phyloP scores from a whole-genome alignment of 2,888 invertebrate genomes.

The Tribolium freemani region DNA sequence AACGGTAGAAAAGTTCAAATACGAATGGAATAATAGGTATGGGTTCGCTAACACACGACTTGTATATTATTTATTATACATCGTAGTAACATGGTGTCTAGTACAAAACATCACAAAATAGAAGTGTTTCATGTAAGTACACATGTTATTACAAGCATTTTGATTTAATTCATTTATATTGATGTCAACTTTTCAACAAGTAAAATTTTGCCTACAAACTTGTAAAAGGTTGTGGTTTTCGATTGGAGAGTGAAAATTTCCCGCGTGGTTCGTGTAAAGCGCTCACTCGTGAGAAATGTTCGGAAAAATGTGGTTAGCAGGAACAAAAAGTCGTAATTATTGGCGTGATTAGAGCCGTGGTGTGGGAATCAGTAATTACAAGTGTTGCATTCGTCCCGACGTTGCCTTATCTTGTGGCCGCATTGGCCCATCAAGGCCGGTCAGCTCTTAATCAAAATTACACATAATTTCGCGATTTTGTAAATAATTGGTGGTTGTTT shows the following conservation, averaged over 20 bases:
- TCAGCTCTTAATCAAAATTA: constrained; percentile 67
- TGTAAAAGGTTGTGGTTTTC: neutral
- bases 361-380: constrained; percentile 68
- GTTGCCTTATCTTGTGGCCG: constrained; percentile 51
- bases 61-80: neutral
- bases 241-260: constrained; percentile 7
- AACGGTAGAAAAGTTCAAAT: neutral
- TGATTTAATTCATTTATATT: constrained; percentile 27
- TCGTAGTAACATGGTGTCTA: neutral
- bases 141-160: constrained; percentile 41
- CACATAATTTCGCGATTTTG: constrained; percentile 66
- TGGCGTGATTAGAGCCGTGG: constrained; percentile 66
- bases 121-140: neutral
- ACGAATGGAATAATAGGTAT: no score
- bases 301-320: constrained; percentile 64
- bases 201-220: no score
- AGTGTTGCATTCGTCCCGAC: constrained; percentile 62
- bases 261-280: constrained; percentile 48
- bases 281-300: constrained; percentile 64
- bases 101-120: neutral
- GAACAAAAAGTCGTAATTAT: constrained; percentile 67
- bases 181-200: no score
- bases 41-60: constrained; percentile 3
- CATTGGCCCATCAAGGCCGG: constrained; percentile 43
- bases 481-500: constrained; percentile 38